phyloP scores from a whole-genome alignment of 2,113 vertebrate genomes.

The Pardalotus punctatus region DNA sequence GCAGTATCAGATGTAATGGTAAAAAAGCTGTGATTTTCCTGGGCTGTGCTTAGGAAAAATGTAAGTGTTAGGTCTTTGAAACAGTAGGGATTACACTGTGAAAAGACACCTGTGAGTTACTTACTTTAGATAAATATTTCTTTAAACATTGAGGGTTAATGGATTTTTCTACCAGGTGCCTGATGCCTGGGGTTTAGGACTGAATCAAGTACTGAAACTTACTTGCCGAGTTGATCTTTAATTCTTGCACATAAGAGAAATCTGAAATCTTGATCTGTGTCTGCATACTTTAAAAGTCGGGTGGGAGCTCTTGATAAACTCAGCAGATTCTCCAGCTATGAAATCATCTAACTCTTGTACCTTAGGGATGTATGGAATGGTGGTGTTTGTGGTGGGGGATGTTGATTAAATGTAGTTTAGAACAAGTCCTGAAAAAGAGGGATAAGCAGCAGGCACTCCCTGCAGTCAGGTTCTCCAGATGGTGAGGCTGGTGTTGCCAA shows the following conservation, averaged over 20 bases:
- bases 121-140: neutral
- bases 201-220: neutral
- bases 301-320: neutral
- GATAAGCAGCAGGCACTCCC: neutral
- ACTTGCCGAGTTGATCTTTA: neutral
- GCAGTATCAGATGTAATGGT: too few species aligned
- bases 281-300: neutral
- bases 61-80: neutral
- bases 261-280: neutral
- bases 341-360: neutral
- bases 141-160: neutral
- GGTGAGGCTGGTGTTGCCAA: neutral
- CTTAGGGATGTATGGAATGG: neutral
- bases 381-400: neutral
- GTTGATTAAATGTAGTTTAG: neutral
- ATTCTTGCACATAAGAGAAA: neutral
- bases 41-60: too few species aligned
- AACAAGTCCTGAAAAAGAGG: neutral
- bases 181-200: neutral
- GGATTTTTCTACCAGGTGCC: neutral
- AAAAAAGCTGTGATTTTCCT: too few species aligned
- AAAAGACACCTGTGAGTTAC: neutral
- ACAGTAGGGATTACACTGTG: neutral
- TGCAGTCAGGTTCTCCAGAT: neutral
- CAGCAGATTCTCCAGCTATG: neutral